Base-by-base conservation (phyloP, 1,140 invertebrate genomes). In the Nebria ingens region DNA sequence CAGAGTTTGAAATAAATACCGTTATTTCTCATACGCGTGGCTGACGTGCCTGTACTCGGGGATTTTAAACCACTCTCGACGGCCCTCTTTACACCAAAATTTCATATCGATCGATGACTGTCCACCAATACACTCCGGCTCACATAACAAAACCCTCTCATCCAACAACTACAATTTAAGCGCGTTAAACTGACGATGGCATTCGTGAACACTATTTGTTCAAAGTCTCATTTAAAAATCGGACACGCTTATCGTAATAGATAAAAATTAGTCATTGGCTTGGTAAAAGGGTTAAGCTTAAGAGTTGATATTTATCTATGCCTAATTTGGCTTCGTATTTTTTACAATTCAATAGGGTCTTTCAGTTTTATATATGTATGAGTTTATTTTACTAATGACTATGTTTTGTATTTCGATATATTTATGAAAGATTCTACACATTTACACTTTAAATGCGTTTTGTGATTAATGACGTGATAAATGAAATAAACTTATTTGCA, bases 1-100 rank as follows among this genome's bases (percentile, higher is more conserved):
- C 17, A 9, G 15, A 45, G 40, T 45, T 45, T 45, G 40, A 45
- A 45, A 45, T 45, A 45, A 45, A 45, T 45, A 45, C 40, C 6
- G 40, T 45, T 45, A 45, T 45, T 45, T 45, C 40, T 45, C 40
- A 45, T 45, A 45, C 40, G 40, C 40, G 17, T n/a, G 40, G 40
- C 9, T 45, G 15, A 45, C 40, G 40, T 45, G 40, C 17, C 15
- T 45, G 40, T 17, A 45, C 40, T 9, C 40, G 15, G 17, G 40
- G 40, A 11, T 45, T 45, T 17, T 45, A 45, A 45, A 17, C 40
- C 15, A 17, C 40, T 45, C 40, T 45, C 40, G 9, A 3, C 15
- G 9, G 9, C 15, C 17, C 40, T 45, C 40, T 45, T 45, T 45
- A 45, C 15, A 17, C 40, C 40, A 17, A 45, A 45, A 45, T 45